A percentile compares a stretch with the other conserved stretches of the same genome.
phyloP scores from a whole-genome alignment of 2,113 vertebrate species.

The Xyrauchen texanus region DNA sequence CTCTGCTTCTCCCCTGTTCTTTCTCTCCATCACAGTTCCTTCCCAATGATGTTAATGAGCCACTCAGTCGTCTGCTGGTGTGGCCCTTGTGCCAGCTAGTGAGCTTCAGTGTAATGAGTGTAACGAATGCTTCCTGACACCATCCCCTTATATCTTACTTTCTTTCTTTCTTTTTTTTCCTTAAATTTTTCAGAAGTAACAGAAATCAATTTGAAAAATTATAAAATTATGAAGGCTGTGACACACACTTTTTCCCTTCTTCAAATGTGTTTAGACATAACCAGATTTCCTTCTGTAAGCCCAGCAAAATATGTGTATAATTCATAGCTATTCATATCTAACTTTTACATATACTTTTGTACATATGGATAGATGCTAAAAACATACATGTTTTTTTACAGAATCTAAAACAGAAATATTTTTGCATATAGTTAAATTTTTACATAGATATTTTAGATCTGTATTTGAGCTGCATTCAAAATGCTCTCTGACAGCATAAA shows the following conservation, averaged over 20 bases:
- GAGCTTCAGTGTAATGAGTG: constrained; percentile 76
- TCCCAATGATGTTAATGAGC: constrained; percentile 72
- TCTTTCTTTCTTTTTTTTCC: constrained; percentile 56
- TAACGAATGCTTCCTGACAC: constrained; percentile 77
- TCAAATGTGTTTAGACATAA: neutral
- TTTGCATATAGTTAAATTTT: too few species aligned
- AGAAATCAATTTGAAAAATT: neutral
- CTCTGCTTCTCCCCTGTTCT: neutral
- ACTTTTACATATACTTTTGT: too few species aligned
- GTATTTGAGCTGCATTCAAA: too few species aligned
- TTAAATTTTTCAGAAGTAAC: neutral
- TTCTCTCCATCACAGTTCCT: constrained; percentile 59
- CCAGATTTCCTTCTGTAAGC: neutral
- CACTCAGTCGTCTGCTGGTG: constrained; percentile 66
- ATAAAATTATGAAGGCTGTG: too few species aligned
- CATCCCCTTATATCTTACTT: constrained; percentile 1
- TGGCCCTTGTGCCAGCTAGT: constrained; percentile 66
- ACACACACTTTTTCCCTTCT: too few species aligned
- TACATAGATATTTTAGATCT: too few species aligned
- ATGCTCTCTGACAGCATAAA: too few species aligned
- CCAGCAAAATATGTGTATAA: too few species aligned
- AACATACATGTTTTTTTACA: too few species aligned
- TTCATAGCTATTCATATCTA: too few species aligned
- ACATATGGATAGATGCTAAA: too few species aligned
- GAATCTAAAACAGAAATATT: too few species aligned